phyloP scores from a whole-genome alignment of 2,797 vertebrate species.

The Malurus splendens region DNA sequence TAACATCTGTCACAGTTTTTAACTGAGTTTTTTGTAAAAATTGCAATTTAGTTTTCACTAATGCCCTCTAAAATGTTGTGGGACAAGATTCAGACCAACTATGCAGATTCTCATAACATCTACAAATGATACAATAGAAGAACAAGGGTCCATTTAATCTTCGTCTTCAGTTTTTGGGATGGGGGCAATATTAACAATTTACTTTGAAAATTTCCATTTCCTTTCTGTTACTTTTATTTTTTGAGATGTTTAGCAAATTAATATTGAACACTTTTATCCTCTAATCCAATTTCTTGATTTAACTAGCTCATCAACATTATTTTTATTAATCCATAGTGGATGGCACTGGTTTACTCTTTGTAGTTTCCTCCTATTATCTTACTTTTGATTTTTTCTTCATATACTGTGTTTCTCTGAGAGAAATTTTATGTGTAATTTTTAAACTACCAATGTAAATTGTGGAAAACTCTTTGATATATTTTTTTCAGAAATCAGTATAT shows the following conservation, averaged over 20 bases:
- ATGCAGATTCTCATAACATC: background rate
- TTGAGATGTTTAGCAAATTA: background rate
- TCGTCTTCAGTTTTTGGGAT: background rate
- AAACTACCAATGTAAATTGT: background rate
- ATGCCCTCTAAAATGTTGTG: background rate
- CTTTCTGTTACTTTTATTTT: background rate
- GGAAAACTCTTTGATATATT: background rate
- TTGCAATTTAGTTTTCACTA: background rate
- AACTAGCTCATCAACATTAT: background rate
- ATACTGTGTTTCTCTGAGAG: background rate
- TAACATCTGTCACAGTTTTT: background rate
- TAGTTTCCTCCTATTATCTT: background rate
- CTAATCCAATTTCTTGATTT: background rate
- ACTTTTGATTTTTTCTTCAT: background rate
- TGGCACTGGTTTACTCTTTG: background rate
- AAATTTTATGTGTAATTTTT: background rate
- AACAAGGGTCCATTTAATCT: background rate
- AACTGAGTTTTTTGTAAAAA: background rate
- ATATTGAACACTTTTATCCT: background rate
- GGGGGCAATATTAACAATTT: background rate
- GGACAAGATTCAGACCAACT: background rate
- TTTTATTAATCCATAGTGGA: background rate
- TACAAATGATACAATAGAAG: background rate
- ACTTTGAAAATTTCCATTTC: background rate
- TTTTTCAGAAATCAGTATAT: background rate